These are phyloP conservation scores for Tympanoctomys barrerae DNA, from an alignment of 2,797 vertebrate species.

Conservation along the genomic window DNA sequence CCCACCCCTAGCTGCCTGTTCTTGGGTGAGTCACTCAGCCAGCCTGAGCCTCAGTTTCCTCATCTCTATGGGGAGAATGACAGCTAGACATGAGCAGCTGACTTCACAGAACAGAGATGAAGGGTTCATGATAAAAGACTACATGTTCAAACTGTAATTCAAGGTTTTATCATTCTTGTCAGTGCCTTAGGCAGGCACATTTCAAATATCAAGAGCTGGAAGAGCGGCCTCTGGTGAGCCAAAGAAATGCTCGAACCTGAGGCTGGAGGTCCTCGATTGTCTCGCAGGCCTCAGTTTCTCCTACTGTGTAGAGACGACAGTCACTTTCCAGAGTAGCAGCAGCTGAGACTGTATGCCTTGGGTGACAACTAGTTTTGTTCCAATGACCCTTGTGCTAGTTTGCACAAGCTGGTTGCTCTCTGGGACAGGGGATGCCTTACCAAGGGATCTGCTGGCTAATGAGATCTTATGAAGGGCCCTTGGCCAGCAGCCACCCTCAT, in stretches of 20 bases:
- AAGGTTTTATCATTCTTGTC: background rate
- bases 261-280: background rate
- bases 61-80: background rate
- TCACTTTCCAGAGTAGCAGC: background rate
- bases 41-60: background rate
- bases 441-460: slow-evolving; percentile 9
- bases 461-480: slow-evolving; percentile 41
- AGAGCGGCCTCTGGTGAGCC: background rate
- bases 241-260: background rate
- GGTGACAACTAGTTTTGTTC: background rate
- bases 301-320: background rate
- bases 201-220: background rate
- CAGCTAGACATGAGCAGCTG: too few relatives aligned
- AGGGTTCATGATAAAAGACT: background rate
- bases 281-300: background rate
- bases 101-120: background rate
- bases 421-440: slow-evolving; percentile 2
- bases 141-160: background rate
- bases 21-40: background rate
- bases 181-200: background rate
- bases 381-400: slow-evolving; percentile 5
- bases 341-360: background rate
- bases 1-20: background rate
- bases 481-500: slow-evolving; percentile 53
- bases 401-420: background rate